Percentiles rank a stretch among this genome's conserved stretches.
Conservation (phyloP, 2,888 invertebrate genomes). For the Corbicula japonica region DNA sequence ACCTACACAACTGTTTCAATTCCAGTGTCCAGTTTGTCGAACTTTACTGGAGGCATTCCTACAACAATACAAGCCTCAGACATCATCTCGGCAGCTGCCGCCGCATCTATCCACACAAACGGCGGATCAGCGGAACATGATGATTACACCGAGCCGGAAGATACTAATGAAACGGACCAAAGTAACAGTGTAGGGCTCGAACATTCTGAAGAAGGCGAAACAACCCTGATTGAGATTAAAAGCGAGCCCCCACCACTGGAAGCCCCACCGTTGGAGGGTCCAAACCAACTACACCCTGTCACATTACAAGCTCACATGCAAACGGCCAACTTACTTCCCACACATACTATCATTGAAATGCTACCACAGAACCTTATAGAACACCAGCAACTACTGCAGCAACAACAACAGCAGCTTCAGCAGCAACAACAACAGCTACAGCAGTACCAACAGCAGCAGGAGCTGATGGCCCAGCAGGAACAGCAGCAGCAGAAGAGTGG, state of each 20-base stretch:
- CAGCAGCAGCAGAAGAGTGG: conserved; percentile 25
- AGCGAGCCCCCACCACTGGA: conserved; percentile 33
- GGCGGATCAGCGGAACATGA: conserved; percentile 23
- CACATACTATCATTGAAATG: conserved; percentile 64
- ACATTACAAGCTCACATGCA: conserved; percentile 50
- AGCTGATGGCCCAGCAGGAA: conserved; percentile 45
- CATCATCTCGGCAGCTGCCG: conserved; percentile 55
- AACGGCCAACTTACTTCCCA: conserved; percentile 30
- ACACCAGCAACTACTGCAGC: conserved; percentile 60
- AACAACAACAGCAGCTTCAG: conserved; percentile 60
- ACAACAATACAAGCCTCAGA: conserved; percentile 31
- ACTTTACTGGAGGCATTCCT: conserved; percentile 9
- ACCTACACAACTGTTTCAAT: conserved; percentile 37
- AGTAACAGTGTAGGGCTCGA: not conserved
- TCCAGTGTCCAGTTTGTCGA: conserved; percentile 8
- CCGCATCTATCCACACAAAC: conserved; percentile 49
- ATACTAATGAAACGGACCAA: conserved; percentile 7
- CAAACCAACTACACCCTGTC: conserved; percentile 56
- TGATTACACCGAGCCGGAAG: conserved; percentile 30
- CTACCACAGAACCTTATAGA: conserved; percentile 59
- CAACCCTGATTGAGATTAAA: conserved; percentile 31
- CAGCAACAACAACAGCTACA: conserved; percentile 57
- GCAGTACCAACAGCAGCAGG: conserved; percentile 50
- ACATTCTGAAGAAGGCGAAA: not conserved
- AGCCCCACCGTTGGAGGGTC: conserved; percentile 52